These are phyloP conservation scores for Ametastegia equiseti DNA, from an alignment of 2,888 invertebrate genomes.

Conservation along the genomic window DNA sequence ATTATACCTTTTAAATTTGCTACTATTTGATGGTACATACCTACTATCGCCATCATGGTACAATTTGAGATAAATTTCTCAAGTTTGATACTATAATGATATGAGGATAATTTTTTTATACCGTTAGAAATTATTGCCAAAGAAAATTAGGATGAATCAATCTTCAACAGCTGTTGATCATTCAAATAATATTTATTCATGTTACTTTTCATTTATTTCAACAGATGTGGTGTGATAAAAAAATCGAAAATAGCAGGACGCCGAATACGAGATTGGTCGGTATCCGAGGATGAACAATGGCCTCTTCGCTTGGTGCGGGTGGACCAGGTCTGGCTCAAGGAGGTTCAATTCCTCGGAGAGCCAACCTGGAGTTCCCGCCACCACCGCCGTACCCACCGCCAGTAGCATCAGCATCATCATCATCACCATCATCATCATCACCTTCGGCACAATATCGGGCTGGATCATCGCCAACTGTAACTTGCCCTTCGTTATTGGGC, in stretches of 20 bases:
- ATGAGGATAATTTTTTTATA: too few relatives aligned
- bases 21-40: too few relatives aligned
- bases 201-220: neutral
- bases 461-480: slow-evolving; percentile 49
- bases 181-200: neutral
- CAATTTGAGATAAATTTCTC: too few relatives aligned
- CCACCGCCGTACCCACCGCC: slow-evolving; percentile 85
- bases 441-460: too few relatives aligned
- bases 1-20: too few relatives aligned
- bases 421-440: slow-evolving; percentile 62
- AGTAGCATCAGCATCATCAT: neutral
- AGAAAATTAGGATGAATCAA: too few relatives aligned
- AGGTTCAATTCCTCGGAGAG: slow-evolving; percentile 65
- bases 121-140: too few relatives aligned
- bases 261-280: slow-evolving; percentile 36
- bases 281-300: slow-evolving; percentile 63
- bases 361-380: slow-evolving; percentile 84
- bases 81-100: too few relatives aligned
- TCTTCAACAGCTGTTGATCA: neutral
- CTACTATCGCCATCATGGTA: too few relatives aligned
- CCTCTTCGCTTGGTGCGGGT: slow-evolving; percentile 64
- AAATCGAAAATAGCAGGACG: neutral
- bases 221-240: slow-evolving; percentile 15
- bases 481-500: slow-evolving; percentile 62
- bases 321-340: slow-evolving; percentile 65